Evolutionary conservation across 2,797 vertebrate genomes (phyloP).

Genomic region (Ctenopoma kingsleyae): DNA sequence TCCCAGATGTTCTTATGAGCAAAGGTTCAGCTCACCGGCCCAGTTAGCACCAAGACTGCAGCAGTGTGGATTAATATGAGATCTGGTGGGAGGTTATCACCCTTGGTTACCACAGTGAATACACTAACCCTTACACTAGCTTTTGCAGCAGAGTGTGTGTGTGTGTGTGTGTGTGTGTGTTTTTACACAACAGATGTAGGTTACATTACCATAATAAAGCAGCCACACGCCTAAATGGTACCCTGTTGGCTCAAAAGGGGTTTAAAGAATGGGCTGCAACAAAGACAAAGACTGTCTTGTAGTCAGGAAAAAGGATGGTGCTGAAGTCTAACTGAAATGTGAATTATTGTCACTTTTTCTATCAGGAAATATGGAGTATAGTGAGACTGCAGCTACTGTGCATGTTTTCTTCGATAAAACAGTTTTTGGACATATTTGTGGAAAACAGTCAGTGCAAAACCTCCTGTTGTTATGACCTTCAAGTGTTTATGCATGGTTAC

Average conservation of each 20-base stretch:
- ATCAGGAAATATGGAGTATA: neutral
- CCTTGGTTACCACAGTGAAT: slow-evolving; percentile 42
- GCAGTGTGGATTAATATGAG: slow-evolving; percentile 52
- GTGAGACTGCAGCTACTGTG: neutral
- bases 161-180: slow-evolving; percentile 24
- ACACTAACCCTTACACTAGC: slow-evolving; percentile 32
- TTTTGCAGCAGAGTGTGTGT: slow-evolving; percentile 18
- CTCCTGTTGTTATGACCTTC: neutral
- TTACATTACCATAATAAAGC: slow-evolving; percentile 75
- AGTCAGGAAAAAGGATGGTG: slow-evolving; percentile 3
- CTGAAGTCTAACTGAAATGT: slow-evolving; percentile 1
- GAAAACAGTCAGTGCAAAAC: neutral
- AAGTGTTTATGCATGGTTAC: neutral
- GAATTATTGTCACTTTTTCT: neutral
- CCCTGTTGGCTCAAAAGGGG: slow-evolving; percentile 25
- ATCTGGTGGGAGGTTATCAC: slow-evolving; percentile 57
- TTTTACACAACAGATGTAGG: slow-evolving; percentile 62
- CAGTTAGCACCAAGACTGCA: slow-evolving; percentile 21
- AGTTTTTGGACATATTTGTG: neutral
- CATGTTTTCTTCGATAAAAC: neutral
- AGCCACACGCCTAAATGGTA: slow-evolving; percentile 48
- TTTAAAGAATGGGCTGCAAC: slow-evolving; percentile 18
- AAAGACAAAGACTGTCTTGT: slow-evolving; percentile 33
- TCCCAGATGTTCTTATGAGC: slow-evolving; percentile 53
- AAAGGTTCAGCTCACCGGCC: slow-evolving; percentile 24